These are phyloP conservation scores for Bombus impatiens DNA, from an alignment of 1,140 invertebrate genomes.

Conservation along the genomic window DNA sequence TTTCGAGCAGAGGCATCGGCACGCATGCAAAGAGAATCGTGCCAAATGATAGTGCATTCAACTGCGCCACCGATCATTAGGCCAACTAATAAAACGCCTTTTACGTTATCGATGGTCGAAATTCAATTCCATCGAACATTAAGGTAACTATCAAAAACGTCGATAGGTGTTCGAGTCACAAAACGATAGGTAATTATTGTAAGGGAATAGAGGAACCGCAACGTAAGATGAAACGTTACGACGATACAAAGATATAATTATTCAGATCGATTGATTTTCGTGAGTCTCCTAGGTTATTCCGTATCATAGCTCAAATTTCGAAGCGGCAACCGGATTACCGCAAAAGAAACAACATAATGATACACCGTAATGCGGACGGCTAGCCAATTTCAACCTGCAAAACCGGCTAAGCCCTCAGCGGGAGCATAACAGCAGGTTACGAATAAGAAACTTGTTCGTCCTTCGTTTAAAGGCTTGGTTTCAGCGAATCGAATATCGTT, in stretches of 20 bases:
- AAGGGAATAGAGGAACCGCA: background rate
- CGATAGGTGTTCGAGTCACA: background rate
- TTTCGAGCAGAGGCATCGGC: background rate
- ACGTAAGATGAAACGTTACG: background rate
- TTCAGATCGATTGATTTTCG: constrained; percentile 39
- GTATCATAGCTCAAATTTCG: constrained; percentile 46
- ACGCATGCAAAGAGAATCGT: background rate
- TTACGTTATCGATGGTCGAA: background rate
- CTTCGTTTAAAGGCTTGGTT: constrained; percentile 60
- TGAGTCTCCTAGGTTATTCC: constrained; percentile 1
- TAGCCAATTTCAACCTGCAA: constrained; percentile 70
- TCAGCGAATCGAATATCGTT: constrained; percentile 43
- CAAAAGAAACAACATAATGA: constrained; percentile 60
- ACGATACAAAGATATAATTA: constrained; percentile 47
- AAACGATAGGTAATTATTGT: background rate
- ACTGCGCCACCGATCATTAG: background rate
- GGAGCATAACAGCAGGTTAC: constrained; percentile 62
- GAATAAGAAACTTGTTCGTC: constrained; percentile 66
- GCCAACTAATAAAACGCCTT: constrained; percentile 7
- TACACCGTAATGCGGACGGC: constrained; percentile 50
- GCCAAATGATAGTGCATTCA: constrained; percentile 22
- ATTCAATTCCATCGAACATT: constrained; percentile 29
- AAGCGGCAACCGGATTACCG: constrained; percentile 23
- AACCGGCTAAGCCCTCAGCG: constrained; percentile 66
- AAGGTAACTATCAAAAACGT: background rate